These are phyloP conservation scores for Oconnorella tubifera DNA, from an alignment of 2,888 invertebrate species.

Conservation along the genomic window DNA sequence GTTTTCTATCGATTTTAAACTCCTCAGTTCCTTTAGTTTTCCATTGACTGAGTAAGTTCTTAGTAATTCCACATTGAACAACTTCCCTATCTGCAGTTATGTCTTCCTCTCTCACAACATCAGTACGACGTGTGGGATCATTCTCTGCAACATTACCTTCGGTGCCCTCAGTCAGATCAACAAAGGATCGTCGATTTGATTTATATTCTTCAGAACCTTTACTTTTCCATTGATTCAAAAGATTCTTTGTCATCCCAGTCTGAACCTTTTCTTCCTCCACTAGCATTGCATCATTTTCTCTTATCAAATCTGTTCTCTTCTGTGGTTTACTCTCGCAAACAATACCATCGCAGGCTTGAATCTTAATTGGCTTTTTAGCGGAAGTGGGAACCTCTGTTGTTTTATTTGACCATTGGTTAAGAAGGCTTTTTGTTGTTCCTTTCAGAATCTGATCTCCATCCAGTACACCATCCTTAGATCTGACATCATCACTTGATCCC, in stretches of 20 bases:
- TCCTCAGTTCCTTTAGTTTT: background rate
- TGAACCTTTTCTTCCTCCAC: slow-evolving; percentile 6
- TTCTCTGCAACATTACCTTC: slow-evolving; percentile 1
- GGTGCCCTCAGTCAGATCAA: background rate
- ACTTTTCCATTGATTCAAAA: slow-evolving; percentile 12
- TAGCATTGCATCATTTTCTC: background rate
- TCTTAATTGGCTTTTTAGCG: background rate
- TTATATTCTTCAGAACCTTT: background rate
- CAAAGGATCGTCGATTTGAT: background rate
- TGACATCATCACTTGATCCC: background rate
- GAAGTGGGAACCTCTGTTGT: background rate
- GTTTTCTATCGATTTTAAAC: background rate
- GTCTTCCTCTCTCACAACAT: background rate
- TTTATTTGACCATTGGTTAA: slow-evolving; percentile 16
- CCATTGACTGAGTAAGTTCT: background rate
- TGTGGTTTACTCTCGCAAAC: slow-evolving; percentile 1
- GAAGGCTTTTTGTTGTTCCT: slow-evolving; percentile 14
- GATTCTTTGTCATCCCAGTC: slow-evolving; percentile 8
- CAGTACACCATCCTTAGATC: background rate
- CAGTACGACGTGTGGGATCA: slow-evolving; percentile 1
- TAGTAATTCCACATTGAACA: background rate
- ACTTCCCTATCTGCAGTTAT: background rate
- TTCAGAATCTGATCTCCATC: slow-evolving; percentile 3
- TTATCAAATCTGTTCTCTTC: slow-evolving; percentile 2
- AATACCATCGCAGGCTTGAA: background rate